Percentiles rank a stretch among this genome's conserved stretches.
Evolutionary conservation across 2,888 invertebrate genomes (phyloP).

Genomic region (Eubasilissa splendida): DNA sequence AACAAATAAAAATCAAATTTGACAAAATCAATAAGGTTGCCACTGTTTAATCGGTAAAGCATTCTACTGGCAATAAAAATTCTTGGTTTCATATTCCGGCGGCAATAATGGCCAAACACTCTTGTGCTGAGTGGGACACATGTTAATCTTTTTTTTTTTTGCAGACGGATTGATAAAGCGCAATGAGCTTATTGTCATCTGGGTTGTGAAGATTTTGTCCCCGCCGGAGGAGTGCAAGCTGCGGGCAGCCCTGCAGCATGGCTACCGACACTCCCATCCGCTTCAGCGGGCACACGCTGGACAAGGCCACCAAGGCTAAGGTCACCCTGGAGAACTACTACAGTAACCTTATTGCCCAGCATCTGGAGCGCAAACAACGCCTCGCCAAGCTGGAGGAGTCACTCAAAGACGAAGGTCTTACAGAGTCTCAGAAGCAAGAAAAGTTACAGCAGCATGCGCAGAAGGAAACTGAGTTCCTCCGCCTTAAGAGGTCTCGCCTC

Average conservation of each 20-base stretch:
- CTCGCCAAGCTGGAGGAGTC: constrained; percentile 96
- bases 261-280: constrained; percentile 88
- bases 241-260: constrained; percentile 27
- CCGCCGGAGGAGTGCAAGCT: background rate
- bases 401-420: constrained; percentile 94
- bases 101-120: too few species aligned
- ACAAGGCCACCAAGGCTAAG: constrained; percentile 99
- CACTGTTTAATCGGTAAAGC: too few species aligned
- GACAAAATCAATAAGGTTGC: too few species aligned
- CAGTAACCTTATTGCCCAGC: constrained; percentile 97
- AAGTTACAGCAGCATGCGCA: constrained; percentile 96
- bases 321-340: constrained; percentile 99
- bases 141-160: background rate
- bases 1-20: too few species aligned
- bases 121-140: too few species aligned
- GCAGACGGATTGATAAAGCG: constrained; percentile 3
- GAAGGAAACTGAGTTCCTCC: constrained; percentile 98
- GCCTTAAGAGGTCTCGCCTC: constrained; percentile 94
- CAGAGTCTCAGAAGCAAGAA: constrained; percentile 95
- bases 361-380: constrained; percentile 97
- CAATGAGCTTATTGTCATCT: constrained; percentile 18
- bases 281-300: constrained; percentile 97
- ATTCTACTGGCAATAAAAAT: too few species aligned
- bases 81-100: too few species aligned
- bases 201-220: background rate